Evolutionary conservation across 2,113 vertebrate genomes (phyloP).

Genomic region (Parus major): DNA sequence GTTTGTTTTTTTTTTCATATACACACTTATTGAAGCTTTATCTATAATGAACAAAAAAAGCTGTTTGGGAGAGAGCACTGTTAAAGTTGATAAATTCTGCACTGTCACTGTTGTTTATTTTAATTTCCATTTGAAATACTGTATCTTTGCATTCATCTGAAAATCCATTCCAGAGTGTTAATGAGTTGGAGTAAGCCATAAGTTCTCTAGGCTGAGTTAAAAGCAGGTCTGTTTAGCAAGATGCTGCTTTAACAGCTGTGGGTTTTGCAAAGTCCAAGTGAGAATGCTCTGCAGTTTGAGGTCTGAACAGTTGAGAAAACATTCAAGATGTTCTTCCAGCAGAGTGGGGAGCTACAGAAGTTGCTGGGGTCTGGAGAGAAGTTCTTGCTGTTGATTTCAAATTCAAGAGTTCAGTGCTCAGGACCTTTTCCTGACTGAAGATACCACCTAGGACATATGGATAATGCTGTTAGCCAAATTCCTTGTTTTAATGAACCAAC

Average conservation of each 20-base stretch:
- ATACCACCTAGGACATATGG: neutral
- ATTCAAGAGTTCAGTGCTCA: neutral
- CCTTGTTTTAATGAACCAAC: neutral
- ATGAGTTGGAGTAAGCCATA: neutral
- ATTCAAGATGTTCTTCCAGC: neutral
- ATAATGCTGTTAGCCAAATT: neutral
- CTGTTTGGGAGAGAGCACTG: neutral
- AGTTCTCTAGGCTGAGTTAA: neutral
- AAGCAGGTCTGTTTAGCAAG: neutral
- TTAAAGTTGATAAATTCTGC: neutral
- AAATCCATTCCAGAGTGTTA: neutral
- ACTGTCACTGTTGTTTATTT: neutral
- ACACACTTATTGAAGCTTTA: neutral
- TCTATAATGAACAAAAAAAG: neutral
- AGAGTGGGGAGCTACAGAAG: neutral
- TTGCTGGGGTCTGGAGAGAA: neutral
- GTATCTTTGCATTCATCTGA: neutral
- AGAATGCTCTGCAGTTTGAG: neutral
- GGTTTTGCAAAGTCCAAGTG: neutral
- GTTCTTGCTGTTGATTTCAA: neutral
- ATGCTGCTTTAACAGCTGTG: neutral
- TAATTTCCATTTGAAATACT: neutral
- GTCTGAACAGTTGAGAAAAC: neutral
- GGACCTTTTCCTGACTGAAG: neutral
- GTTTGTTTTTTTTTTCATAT: neutral